These are phyloP conservation scores for Thymelicus sylvestris DNA, from an alignment of 2,888 invertebrate species.

Conservation along the genomic window DNA sequence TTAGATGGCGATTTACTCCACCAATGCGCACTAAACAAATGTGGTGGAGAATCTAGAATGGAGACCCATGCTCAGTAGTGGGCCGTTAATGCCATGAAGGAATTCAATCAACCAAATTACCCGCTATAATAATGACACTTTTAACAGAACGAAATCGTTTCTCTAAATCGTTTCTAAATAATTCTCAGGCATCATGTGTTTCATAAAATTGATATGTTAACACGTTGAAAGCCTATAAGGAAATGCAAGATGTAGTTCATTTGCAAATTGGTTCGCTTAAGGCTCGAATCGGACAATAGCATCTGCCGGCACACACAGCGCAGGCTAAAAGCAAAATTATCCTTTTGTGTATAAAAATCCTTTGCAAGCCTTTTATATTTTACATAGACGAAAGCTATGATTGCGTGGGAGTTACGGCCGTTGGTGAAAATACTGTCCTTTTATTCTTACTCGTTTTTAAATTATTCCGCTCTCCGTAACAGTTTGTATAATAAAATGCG, in stretches of 20 bases:
- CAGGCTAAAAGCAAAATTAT: constrained; percentile 54
- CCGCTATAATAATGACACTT: too few species aligned
- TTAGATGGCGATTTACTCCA: too few species aligned
- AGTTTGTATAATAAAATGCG: not conserved
- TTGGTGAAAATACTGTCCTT: constrained; percentile 44
- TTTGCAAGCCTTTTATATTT: constrained; percentile 61
- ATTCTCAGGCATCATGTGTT: too few species aligned
- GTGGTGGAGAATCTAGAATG: too few species aligned
- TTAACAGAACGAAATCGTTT: too few species aligned
- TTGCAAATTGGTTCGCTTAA: constrained; percentile 58
- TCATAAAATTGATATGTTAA: not conserved
- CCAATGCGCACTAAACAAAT: too few species aligned
- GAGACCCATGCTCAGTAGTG: too few species aligned
- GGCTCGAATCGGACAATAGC: constrained; percentile 57
- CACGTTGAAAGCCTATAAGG: constrained; percentile 6
- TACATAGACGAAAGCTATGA: constrained; percentile 50
- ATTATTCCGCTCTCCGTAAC: constrained; percentile 3
- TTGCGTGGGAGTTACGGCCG: constrained; percentile 44
- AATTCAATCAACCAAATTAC: too few species aligned
- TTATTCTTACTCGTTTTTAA: constrained; percentile 40
- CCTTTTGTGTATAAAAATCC: constrained; percentile 71
- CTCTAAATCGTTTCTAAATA: too few species aligned
- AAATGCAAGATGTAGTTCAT: constrained; percentile 46
- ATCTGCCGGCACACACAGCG: constrained; percentile 40
- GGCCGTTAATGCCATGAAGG: too few species aligned